phyloP scores from a whole-genome alignment of 2,888 invertebrate genomes.

The Halictus ligatus region DNA sequence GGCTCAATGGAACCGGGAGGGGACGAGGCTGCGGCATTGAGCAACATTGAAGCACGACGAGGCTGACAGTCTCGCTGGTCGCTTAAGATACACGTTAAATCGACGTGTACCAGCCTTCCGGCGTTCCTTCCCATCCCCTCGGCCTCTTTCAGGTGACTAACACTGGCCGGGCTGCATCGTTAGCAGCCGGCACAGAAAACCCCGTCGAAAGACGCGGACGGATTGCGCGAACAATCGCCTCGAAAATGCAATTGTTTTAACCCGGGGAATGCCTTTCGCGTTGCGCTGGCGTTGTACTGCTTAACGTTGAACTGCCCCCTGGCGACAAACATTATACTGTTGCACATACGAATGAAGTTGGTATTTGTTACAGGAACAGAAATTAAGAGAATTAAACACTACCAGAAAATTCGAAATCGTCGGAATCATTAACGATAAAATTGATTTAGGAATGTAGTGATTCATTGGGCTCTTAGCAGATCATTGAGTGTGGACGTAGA shows the following conservation, averaged over 20 bases:
- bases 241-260: not conserved
- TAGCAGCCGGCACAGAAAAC: conserved; percentile 7
- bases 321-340: not conserved
- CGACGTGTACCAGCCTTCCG: conserved; percentile 27
- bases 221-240: not conserved
- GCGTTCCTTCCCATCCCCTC: not conserved
- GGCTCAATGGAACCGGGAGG: conserved; percentile 55
- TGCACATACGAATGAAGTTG: not conserved
- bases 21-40: conserved; percentile 45
- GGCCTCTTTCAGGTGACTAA: not conserved
- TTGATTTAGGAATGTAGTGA: no score
- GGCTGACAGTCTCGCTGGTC: conserved; percentile 51
- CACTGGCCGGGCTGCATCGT: conserved; percentile 9
- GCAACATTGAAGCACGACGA: conserved; percentile 55
- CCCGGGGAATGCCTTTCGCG: not conserved
- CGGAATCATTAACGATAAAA: no score
- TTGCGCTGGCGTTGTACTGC: not conserved
- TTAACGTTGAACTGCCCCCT: not conserved
- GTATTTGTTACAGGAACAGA: no score
- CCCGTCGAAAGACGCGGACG: not conserved
- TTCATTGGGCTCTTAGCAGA: not conserved
- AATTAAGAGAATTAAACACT: no score
- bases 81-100: conserved; percentile 52
- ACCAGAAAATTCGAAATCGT: no score
- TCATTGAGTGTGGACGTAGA: not conserved